Evolutionary conservation across 2,113 vertebrate genomes (phyloP).

Genomic region (pig (Sus scrofa)): T2T-Sscrofa CM000813.6:130313001-130313500

Average conservation of each 20-base stretch:
- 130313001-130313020: not conserved
- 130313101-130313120: not conserved
- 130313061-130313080: not conserved
- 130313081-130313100: conserved; percentile 15
- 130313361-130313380: not conserved
- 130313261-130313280: not conserved
- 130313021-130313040: not conserved
- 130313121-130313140: conserved; percentile 23
- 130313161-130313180: not conserved
- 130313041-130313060: not conserved
- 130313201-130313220: not conserved
- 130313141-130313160: conserved; percentile 20
- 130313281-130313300: not conserved
- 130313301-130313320: not conserved
- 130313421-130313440: not conserved
- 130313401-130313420: conserved; percentile 10
- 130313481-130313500: not conserved
- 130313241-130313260: not conserved
- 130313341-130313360: not conserved
- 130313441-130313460: not conserved
- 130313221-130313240: not conserved
- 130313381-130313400: not conserved
- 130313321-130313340: not conserved
- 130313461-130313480: not conserved
- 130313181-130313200: conserved; percentile 3